A percentile compares a stretch with the other conserved stretches of the same genome.
phyloP scores from a whole-genome alignment of 2,888 invertebrate genomes.

The Drosophila dives region DNA sequence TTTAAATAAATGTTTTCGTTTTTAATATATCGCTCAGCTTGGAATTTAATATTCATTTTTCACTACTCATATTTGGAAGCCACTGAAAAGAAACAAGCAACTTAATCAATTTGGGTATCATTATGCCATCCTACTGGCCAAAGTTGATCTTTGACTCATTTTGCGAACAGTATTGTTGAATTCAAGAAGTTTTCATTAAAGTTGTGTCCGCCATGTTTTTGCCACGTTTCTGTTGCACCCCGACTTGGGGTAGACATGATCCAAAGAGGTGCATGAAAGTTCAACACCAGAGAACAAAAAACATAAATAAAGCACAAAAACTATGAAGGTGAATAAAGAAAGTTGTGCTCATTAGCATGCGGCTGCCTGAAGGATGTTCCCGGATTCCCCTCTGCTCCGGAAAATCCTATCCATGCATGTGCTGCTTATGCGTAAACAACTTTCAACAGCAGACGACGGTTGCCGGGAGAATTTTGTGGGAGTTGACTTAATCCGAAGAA shows the following conservation, averaged over 20 bases:
- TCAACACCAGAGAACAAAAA: constrained; percentile 36
- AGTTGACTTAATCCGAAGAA: constrained; percentile 46
- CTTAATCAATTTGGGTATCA: constrained; percentile 43
- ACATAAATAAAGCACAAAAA: constrained; percentile 8
- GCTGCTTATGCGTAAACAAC: constrained; percentile 64
- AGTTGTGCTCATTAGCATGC: constrained; percentile 74
- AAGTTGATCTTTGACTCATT: constrained; percentile 13
- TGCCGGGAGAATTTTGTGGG: constrained; percentile 16
- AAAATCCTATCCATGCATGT: constrained; percentile 29
- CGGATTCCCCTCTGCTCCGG: neutral
- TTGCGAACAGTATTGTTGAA: constrained; percentile 34
- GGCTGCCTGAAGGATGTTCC: constrained; percentile 32
- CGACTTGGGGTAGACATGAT: constrained; percentile 15
- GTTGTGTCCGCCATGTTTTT: constrained; percentile 19
- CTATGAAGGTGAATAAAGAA: constrained; percentile 39
- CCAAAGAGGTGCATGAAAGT: constrained; percentile 48
- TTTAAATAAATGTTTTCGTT: neutral
- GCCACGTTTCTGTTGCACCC: constrained; percentile 12
- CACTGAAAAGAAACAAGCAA: constrained; percentile 11
- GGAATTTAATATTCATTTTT: neutral
- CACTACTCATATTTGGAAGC: neutral
- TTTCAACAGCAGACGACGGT: constrained; percentile 60
- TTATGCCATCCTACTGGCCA: constrained; percentile 9
- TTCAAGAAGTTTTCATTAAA: constrained; percentile 44
- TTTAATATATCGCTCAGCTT: neutral